These are phyloP conservation scores for Grantiella picta DNA, from an alignment of 2,113 vertebrate species.

Conservation along the genomic window DNA sequence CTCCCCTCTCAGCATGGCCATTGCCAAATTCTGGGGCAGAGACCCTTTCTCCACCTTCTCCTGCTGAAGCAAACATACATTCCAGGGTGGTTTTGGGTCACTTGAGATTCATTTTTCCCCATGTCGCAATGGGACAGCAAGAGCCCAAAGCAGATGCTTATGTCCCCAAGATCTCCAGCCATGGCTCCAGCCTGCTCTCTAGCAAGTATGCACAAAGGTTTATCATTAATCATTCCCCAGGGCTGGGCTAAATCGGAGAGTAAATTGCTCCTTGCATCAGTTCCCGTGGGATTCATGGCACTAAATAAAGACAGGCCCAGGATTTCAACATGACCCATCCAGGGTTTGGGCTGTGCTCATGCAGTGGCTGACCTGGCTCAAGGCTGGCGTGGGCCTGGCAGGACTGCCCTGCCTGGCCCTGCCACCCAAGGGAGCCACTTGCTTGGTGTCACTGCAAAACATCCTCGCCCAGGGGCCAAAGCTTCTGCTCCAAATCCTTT, in stretches of 20 bases:
- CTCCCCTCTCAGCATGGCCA: background rate
- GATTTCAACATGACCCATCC: background rate
- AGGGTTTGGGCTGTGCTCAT: background rate
- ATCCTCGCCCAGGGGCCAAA: background rate
- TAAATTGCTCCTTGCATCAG: slow-evolving; percentile 47
- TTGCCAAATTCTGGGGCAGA: background rate
- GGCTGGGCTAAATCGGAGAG: slow-evolving; percentile 13
- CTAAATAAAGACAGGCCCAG: slow-evolving; percentile 2
- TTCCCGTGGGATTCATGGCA: background rate
- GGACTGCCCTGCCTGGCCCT: background rate
- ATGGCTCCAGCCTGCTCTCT: slow-evolving; percentile 11
- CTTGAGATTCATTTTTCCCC: background rate
- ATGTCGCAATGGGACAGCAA: background rate
- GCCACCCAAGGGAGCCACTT: background rate
- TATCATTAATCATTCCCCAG: background rate
- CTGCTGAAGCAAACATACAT: background rate
- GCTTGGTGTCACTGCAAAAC: background rate
- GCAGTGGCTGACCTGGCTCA: background rate
- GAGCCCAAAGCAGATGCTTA: slow-evolving; percentile 10
- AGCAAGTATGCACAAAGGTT: slow-evolving; percentile 44
- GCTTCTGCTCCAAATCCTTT: background rate
- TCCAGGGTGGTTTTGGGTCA: background rate
- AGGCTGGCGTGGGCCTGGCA: background rate
- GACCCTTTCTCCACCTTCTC: background rate
- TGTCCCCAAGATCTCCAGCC: slow-evolving; percentile 24